These are phyloP conservation scores for Panthera leo DNA, from an alignment of 2,113 vertebrate genomes.

Conservation along the genomic window DNA sequence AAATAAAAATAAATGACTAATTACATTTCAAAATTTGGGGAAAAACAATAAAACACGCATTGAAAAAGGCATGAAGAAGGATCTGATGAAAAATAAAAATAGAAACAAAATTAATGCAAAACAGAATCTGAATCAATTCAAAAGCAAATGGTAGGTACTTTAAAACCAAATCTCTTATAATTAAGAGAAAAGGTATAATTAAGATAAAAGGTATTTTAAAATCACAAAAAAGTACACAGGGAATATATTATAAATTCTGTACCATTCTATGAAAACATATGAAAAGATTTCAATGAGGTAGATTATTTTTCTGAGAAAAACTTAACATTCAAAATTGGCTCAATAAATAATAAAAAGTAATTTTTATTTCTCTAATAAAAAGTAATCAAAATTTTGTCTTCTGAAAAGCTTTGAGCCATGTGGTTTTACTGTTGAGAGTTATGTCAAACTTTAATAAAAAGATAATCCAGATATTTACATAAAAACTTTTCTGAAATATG, in stretches of 20 bases:
- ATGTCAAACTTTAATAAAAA: not conserved
- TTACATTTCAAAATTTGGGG: not conserved
- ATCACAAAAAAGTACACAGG: not conserved
- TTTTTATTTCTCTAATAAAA: slow-evolving; percentile 8
- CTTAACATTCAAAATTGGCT: slow-evolving; percentile 4
- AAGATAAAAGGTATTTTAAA: not conserved
- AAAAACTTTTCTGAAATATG: not conserved
- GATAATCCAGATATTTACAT: not conserved
- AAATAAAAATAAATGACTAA: slow-evolving; percentile 19
- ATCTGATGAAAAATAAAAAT: slow-evolving; percentile 18
- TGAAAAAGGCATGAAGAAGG: not conserved
- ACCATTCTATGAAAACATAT: not conserved
- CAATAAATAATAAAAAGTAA: not conserved
- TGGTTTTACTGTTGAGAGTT: not conserved
- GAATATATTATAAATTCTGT: not conserved
- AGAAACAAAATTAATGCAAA: slow-evolving; percentile 31
- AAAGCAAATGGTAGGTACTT: not conserved
- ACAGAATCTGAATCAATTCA: not conserved
- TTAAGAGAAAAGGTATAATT: not conserved
- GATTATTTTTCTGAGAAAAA: slow-evolving; percentile 28
- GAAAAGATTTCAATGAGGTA: not conserved
- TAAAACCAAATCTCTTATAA: not conserved
- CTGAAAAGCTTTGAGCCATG: not conserved
- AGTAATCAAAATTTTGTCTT: not conserved
- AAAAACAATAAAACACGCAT: not conserved